Conservation (phyloP, 2,888 invertebrate species). For the Eilema caniola region DNA sequence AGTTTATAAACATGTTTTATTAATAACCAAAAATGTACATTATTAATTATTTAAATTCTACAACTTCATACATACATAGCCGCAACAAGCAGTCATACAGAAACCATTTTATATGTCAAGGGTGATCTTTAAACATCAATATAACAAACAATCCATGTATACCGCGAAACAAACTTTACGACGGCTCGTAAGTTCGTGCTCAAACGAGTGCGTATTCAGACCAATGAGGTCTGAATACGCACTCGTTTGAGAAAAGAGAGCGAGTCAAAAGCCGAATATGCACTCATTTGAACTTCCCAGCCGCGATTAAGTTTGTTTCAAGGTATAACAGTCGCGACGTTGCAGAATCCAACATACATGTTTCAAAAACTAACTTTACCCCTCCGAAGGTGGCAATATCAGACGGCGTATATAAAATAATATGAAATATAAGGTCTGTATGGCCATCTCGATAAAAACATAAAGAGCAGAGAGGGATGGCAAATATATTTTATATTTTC, state of each 20-base stretch:
- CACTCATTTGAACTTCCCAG: too few relatives aligned
- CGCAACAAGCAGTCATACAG: conserved; percentile 70
- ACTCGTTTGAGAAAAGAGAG: too few relatives aligned
- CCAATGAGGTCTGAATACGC: too few relatives aligned
- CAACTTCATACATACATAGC: conserved; percentile 77
- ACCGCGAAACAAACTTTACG: too few relatives aligned
- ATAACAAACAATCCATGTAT: conserved; percentile 6
- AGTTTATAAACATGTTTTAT: conserved; percentile 82
- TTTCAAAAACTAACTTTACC: conserved; percentile 3
- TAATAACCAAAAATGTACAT: conserved; percentile 84
- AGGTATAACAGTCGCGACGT: background rate
- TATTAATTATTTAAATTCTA: conserved; percentile 76
- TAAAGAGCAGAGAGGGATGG: background rate
- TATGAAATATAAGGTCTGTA: background rate
- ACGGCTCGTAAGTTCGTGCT: too few relatives aligned
- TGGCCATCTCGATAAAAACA: background rate
- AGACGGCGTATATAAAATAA: background rate
- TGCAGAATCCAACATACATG: conserved; percentile 10
- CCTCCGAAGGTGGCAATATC: background rate
- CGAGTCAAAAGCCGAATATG: too few relatives aligned
- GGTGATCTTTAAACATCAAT: conserved; percentile 13
- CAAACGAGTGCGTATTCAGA: too few relatives aligned
- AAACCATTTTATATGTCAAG: conserved; percentile 33
- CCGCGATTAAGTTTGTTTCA: too few relatives aligned
- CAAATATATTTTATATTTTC: background rate